Base-by-base conservation (phyloP, 2,888 invertebrate genomes). In the Adelognathus sp. region DNA sequence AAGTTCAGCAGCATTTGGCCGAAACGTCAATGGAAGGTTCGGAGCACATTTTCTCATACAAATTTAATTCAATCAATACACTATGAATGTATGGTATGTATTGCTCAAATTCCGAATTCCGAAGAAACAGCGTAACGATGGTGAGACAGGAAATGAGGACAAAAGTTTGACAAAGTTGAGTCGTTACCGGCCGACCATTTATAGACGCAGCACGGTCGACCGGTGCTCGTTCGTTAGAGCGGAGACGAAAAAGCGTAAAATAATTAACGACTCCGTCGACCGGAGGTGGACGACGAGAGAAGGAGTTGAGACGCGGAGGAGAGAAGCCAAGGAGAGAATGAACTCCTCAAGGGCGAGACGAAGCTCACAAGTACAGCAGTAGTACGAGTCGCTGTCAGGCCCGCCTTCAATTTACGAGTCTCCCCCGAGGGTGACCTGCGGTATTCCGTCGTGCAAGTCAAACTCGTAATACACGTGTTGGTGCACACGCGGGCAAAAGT, bases 401-500 rank as follows among this genome's bases (percentile, higher is more conserved):
- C 31, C 14, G 44, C 67, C 41, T 41, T 69, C 44, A 56, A 69
- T 69, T 69, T 69, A 69, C 69, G 69, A 69, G 44, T 21, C 58
- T 69, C 33, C 33, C 69, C 21, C 58, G 14, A 36, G 33, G 58
- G 56, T 69, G 58, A 58, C 69, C 69, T 56, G 58, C 56, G 46
- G 46, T 46, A 33, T 31, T 52, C 9, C 18, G n/a, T 11, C 33
- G 21, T 3, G 31, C 18, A 16, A 36, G 24, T 21, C 21, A 18
- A 27, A 29, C 31, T 21, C 29, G 21, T 21, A 16, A 7, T 18
- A 39, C 16, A 9, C 11, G 21, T 46, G 7, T 14, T 31, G 33
- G 44, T 39, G 29, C 1, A 21, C 9, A 58, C 21, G 18, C 27
- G 52, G 52, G 52, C 44, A 31, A 63, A 50, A 69, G 31, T 61